Conservation (phyloP, 2,888 invertebrate genomes). For the Cryptocephalus moraei region DNA sequence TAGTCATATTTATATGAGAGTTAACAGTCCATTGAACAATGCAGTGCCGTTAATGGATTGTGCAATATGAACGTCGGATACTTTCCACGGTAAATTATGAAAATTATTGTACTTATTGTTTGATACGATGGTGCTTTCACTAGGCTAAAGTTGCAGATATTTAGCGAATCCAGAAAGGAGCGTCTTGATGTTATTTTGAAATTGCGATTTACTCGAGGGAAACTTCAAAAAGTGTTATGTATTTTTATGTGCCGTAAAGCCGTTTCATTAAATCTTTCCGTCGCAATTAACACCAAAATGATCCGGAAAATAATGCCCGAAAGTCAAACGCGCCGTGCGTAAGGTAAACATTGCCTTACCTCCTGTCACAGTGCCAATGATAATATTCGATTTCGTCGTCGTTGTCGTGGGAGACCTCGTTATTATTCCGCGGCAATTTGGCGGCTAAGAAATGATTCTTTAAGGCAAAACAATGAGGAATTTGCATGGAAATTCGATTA, state of each 20-base stretch:
- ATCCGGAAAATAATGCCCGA: conserved; percentile 8
- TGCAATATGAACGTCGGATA: no score
- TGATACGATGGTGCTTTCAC: no score
- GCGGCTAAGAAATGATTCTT: neutral
- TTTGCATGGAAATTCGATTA: conserved; percentile 7
- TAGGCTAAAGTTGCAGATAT: no score
- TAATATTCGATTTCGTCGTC: neutral
- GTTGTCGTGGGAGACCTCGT: neutral
- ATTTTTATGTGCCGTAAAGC: no score
- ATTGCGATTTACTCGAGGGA: no score
- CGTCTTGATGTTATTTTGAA: no score
- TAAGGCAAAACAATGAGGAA: conserved; percentile 6
- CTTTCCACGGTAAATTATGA: no score
- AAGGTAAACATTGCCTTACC: neutral
- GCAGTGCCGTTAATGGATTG: neutral
- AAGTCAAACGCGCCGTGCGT: conserved; percentile 4
- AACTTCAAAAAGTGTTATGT: no score
- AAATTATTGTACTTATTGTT: no score
- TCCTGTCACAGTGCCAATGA: neutral
- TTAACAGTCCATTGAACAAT: neutral
- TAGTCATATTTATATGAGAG: neutral
- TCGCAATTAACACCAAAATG: conserved; percentile 2
- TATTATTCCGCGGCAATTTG: conserved; percentile 7
- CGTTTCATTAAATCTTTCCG: no score
- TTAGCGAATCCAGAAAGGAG: no score